phyloP scores from a whole-genome alignment of 2,797 vertebrate genomes.

The Ciconia nigra region DNA sequence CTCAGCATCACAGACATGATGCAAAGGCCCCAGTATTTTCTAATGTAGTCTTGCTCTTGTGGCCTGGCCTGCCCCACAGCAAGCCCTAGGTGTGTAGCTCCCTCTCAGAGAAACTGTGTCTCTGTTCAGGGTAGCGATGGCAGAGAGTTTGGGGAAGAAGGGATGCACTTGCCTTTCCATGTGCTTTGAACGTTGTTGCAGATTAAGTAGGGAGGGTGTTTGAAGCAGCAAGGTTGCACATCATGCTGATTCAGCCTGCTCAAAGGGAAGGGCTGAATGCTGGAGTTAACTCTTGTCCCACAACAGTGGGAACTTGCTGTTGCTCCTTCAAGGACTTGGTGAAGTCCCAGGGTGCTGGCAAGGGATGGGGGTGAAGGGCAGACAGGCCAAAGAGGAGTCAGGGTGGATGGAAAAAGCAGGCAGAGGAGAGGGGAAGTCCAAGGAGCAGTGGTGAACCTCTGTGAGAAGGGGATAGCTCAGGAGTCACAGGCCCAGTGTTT shows the following conservation, averaged over 20 bases:
- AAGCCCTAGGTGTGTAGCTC: neutral
- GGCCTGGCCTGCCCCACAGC: neutral
- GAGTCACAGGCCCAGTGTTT: neutral
- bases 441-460: neutral
- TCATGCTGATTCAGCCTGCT: neutral
- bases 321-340: neutral
- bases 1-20: neutral
- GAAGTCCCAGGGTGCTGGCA: neutral
- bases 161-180: neutral
- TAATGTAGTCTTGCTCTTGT: neutral
- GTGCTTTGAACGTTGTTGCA: neutral
- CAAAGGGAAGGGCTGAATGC: neutral
- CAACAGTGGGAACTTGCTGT: neutral
- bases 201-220: neutral
- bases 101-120: neutral
- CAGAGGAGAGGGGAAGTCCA: neutral
- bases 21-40: neutral
- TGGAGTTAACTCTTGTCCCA: neutral
- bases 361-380: neutral
- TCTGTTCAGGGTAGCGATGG: neutral
- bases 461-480: neutral
- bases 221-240: no score
- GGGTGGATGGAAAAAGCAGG: neutral
- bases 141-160: neutral
- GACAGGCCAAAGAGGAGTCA: neutral